Percentiles rank a stretch among this genome's conserved stretches.
Conservation (phyloP, 2,113 vertebrate species). For the Pteropus alecto region DNA sequence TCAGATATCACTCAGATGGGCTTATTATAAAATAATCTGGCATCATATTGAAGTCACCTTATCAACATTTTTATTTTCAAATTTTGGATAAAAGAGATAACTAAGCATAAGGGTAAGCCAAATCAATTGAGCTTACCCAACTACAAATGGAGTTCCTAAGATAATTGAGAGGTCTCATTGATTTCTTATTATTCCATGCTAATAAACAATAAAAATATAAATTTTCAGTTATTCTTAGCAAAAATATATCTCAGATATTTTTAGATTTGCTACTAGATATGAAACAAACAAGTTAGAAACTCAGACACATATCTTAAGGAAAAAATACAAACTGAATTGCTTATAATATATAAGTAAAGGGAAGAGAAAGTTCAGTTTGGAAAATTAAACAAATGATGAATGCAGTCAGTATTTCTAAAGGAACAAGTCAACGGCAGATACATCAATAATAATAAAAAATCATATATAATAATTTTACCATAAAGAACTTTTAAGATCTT, state of each 20-base stretch:
- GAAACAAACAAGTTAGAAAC: background rate
- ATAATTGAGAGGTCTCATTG: background rate
- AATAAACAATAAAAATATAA: background rate
- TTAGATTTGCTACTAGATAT: background rate
- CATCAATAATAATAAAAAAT: background rate
- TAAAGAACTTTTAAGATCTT: background rate
- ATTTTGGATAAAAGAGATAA: background rate
- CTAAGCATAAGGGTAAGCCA: background rate
- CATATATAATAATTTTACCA: background rate
- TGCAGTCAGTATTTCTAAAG: background rate
- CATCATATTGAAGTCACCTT: background rate
- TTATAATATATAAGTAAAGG: background rate
- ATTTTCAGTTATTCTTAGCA: background rate
- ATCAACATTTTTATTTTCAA: background rate
- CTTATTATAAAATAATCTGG: background rate
- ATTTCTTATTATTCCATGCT: background rate
- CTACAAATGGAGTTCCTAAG: background rate
- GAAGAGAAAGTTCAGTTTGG: background rate
- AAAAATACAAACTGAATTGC: background rate
- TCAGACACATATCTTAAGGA: background rate
- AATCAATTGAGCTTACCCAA: background rate
- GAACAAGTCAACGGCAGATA: background rate
- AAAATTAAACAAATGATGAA: slow-evolving; percentile 7
- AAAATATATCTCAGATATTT: background rate
- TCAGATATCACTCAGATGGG: background rate